These are phyloP conservation scores for Micrasema minimum DNA, from an alignment of 1,140 invertebrate species.

Conservation along the genomic window DNA sequence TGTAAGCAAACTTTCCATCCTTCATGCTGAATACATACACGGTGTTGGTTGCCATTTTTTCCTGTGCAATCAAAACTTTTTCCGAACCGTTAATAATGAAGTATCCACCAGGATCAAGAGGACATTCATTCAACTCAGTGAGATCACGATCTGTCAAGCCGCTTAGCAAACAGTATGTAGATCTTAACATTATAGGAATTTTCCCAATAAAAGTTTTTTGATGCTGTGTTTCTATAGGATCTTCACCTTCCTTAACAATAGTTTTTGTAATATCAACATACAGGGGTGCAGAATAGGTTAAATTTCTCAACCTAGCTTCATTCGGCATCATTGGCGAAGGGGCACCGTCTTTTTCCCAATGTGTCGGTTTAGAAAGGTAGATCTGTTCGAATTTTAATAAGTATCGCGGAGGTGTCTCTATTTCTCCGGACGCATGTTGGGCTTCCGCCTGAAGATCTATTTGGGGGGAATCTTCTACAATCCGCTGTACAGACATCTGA, in stretches of 20 bases:
- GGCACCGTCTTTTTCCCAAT: slow-evolving; percentile 99
- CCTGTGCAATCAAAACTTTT: slow-evolving; percentile 97
- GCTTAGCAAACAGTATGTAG: slow-evolving; percentile 94
- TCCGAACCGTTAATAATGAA: slow-evolving; percentile 97
- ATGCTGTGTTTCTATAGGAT: slow-evolving; percentile 92
- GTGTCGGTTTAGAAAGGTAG: slow-evolving; percentile 97
- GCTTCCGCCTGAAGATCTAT: slow-evolving; percentile 98
- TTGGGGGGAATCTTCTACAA: slow-evolving; percentile 97
- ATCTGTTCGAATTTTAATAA: slow-evolving; percentile 98
- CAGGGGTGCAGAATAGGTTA: slow-evolving; percentile 95
- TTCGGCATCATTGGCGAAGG: slow-evolving; percentile 99
- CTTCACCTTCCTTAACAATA: slow-evolving; percentile 89
- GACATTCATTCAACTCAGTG: slow-evolving; percentile 98
- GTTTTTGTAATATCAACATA: slow-evolving; percentile 99
- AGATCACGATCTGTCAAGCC: slow-evolving; percentile 97
- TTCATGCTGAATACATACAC: slow-evolving; percentile 99
- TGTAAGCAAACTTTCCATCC: slow-evolving; percentile 97
- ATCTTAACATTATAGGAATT: slow-evolving; percentile 99
- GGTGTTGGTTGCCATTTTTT: slow-evolving; percentile 99
- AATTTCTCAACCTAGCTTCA: slow-evolving; percentile 88
- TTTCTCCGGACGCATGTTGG: slow-evolving; percentile 91
- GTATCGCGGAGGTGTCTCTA: slow-evolving; percentile 92
- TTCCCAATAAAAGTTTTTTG: slow-evolving; percentile 97
- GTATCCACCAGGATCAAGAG: slow-evolving; percentile 96
- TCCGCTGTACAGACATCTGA: slow-evolving; percentile 98